Conservation (phyloP, 2,797 vertebrate species). For the Chrosomus eos region DNA sequence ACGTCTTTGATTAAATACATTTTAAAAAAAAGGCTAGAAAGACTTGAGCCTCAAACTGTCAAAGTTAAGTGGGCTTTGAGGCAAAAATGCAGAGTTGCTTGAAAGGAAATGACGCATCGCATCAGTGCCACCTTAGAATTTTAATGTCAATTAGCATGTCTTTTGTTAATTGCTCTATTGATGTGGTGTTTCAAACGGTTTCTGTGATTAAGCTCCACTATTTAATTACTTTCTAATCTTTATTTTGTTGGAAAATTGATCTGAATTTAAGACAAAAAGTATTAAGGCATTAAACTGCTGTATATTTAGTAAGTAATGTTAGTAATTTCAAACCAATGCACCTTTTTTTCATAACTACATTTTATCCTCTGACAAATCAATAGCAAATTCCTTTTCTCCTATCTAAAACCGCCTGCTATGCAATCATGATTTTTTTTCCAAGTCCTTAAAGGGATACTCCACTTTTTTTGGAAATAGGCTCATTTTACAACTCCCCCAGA, state of each 20-base stretch:
- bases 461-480: no score
- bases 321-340: not conserved
- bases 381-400: not conserved
- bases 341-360: constrained; percentile 1
- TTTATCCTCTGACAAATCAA: not conserved
- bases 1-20: no score
- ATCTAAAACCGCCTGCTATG: not conserved
- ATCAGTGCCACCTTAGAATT: not conserved
- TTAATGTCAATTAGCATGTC: not conserved
- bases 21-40: no score
- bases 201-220: not conserved
- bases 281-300: not conserved
- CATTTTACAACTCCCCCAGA: no score
- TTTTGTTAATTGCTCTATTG: constrained; percentile 5
- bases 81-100: not conserved
- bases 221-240: not conserved
- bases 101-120: not conserved
- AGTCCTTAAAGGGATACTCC: no score
- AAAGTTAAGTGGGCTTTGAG: not conserved
- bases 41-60: no score
- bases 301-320: not conserved
- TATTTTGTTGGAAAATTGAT: not conserved
- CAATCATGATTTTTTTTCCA: not conserved
- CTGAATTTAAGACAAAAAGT: not conserved
- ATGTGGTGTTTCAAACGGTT: not conserved